Percentiles rank a stretch among this genome's conserved stretches.
phyloP scores from a whole-genome alignment of 2,113 vertebrate genomes.

The Paratilapia polleni region DNA sequence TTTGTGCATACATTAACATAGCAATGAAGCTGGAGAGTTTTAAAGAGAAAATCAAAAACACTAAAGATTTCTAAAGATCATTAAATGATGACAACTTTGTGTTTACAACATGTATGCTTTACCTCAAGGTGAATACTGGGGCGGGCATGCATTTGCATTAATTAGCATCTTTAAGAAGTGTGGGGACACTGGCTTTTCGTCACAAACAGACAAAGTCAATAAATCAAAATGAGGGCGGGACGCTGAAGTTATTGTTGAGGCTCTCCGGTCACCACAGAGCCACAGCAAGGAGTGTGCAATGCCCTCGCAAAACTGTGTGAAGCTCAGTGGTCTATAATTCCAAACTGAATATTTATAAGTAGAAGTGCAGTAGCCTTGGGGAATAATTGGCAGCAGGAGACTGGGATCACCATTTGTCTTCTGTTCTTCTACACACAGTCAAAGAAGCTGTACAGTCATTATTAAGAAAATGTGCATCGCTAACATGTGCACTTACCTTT shows the following conservation, averaged over 20 bases:
- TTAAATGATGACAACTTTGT: slow-evolving; percentile 79
- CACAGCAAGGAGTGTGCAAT: slow-evolving; percentile 36
- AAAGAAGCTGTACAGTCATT: too few species aligned
- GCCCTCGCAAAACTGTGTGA: slow-evolving; percentile 28
- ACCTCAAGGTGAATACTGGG: slow-evolving; percentile 79
- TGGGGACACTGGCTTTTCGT: slow-evolving; percentile 65
- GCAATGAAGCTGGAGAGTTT: slow-evolving; percentile 65
- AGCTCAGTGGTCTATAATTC: slow-evolving; percentile 65
- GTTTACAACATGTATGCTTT: slow-evolving; percentile 79
- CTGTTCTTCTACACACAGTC: not conserved
- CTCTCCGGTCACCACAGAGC: slow-evolving; percentile 59
- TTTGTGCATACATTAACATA: slow-evolving; percentile 73
- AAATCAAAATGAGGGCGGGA: slow-evolving; percentile 78
- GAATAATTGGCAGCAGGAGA: slow-evolving; percentile 58
- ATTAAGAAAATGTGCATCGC: too few species aligned
- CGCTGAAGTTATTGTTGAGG: slow-evolving; percentile 64
- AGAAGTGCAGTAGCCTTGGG: slow-evolving; percentile 48
- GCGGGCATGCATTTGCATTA: slow-evolving; percentile 81
- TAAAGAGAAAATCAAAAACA: slow-evolving; percentile 61
- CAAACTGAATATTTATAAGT: slow-evolving; percentile 79
- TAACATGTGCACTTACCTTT: too few species aligned
- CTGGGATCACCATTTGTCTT: not conserved
- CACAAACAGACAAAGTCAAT: slow-evolving; percentile 77
- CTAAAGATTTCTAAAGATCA: slow-evolving; percentile 74
- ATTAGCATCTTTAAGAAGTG: slow-evolving; percentile 79